A percentile compares a stretch with the other conserved stretches of the same genome.
Evolutionary conservation across 2,113 vertebrate species (phyloP).

Genomic region (Micronycteris hirsuta): DNA sequence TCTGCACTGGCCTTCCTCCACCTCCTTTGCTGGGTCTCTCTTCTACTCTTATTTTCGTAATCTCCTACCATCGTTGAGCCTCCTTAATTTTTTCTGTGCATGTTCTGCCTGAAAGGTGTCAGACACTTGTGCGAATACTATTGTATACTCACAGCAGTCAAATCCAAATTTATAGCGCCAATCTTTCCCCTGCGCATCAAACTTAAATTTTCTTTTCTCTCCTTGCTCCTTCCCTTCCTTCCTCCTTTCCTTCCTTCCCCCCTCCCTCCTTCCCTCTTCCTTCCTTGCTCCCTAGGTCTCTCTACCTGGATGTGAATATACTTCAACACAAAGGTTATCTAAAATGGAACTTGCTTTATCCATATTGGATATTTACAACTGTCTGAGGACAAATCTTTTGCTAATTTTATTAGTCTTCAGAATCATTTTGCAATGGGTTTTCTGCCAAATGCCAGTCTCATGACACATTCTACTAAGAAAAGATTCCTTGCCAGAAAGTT

Average conservation of each 20-base stretch:
- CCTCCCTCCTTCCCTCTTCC: background rate
- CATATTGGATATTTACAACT: background rate
- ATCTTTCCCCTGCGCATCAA: background rate
- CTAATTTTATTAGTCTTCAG: background rate
- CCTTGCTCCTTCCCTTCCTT: background rate
- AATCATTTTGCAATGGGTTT: conserved; percentile 4
- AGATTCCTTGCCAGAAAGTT: background rate
- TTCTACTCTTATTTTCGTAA: background rate
- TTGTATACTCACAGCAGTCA: background rate
- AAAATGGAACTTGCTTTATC: background rate
- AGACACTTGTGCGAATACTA: background rate
- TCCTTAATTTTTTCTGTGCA: background rate
- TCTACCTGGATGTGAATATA: background rate
- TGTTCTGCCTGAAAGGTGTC: background rate
- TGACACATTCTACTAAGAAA: background rate
- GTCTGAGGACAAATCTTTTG: background rate
- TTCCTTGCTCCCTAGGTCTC: background rate
- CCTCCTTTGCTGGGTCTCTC: background rate
- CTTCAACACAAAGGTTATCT: background rate
- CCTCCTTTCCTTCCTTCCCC: too few species aligned
- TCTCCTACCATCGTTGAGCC: background rate
- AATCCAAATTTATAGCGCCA: background rate
- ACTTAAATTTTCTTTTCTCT: background rate
- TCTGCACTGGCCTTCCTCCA: background rate
- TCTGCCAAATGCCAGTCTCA: background rate